Evolutionary conservation across 2,113 vertebrate genomes (phyloP).

Genomic region (Saguinus midas): DNA sequence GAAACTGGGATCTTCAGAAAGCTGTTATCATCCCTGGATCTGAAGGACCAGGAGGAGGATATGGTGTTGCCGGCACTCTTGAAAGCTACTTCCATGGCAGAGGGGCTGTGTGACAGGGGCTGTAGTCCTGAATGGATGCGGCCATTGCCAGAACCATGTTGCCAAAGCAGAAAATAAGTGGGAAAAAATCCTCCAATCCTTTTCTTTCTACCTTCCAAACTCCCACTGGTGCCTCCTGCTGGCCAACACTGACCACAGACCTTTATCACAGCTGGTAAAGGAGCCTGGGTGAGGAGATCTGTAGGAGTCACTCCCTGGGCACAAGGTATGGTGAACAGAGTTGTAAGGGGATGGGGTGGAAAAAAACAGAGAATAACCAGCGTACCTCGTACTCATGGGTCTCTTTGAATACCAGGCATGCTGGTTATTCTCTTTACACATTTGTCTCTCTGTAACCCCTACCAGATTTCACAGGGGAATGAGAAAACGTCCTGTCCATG

Average conservation of each 20-base stretch:
- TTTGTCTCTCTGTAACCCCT: neutral
- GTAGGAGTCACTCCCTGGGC: accelerated
- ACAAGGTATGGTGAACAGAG: neutral
- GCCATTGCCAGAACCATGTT: neutral
- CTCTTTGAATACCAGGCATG: no score
- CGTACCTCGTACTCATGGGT: accelerated
- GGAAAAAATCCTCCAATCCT: accelerated
- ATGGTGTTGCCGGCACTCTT: accelerated
- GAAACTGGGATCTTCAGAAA: no score
- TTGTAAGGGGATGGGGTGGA: accelerated
- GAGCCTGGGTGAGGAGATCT: neutral
- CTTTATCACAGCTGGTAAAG: no score
- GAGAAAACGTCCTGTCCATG: neutral
- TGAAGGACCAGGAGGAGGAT: neutral
- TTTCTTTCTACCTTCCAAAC: neutral
- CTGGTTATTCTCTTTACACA: neutral
- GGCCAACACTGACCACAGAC: neutral
- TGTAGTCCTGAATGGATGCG: accelerated
- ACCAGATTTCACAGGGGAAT: neutral
- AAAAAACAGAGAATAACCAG: neutral
- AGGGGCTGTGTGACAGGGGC: neutral
- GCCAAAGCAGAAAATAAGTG: no score
- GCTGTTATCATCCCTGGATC: neutral
- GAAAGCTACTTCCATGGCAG: neutral
- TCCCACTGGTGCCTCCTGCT: neutral